Conservation (phyloP, 2,888 invertebrate genomes). For the Bedellia somnulentella region DNA sequence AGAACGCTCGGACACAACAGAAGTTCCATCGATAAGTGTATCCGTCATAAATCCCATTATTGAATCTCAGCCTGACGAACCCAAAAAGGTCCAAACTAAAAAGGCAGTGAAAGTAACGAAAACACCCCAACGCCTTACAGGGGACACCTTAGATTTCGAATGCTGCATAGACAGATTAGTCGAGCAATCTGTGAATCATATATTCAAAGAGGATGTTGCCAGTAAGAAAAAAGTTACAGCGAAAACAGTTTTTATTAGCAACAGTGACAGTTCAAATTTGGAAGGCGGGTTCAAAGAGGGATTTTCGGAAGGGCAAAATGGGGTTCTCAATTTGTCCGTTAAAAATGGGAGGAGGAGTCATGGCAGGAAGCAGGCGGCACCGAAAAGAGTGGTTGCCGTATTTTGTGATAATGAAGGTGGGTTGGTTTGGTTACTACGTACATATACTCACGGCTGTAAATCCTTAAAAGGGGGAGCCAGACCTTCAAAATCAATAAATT, state of each 20-base stretch:
- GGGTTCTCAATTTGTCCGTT: constrained; percentile 39
- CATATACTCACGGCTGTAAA: background rate
- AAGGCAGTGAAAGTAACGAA: constrained; percentile 12
- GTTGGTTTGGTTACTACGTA: constrained; percentile 10
- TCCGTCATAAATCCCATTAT: no score
- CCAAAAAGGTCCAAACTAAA: constrained; percentile 10
- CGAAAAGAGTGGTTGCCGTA: constrained; percentile 31
- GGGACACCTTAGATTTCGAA: no score
- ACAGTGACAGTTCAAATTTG: constrained; percentile 7
- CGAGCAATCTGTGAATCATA: constrained; percentile 42
- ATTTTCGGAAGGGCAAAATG: constrained; percentile 17
- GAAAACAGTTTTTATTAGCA: constrained; percentile 35
- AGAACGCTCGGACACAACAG: constrained; percentile 24
- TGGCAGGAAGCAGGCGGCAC: constrained; percentile 44
- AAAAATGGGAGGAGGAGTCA: constrained; percentile 34
- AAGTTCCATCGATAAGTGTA: constrained; percentile 21
- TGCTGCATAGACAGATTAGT: constrained; percentile 44
- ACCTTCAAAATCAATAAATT: no score
- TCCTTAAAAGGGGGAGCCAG: background rate
- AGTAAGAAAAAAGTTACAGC: constrained; percentile 36
- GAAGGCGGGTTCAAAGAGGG: constrained; percentile 18
- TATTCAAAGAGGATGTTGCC: constrained; percentile 24
- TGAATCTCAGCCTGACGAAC: no score
- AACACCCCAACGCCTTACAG: no score
- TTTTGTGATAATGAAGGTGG: constrained; percentile 29